These are phyloP conservation scores for Allolobophora icterica DNA, from an alignment of 2,888 invertebrate species.

Conservation along the genomic window DNA sequence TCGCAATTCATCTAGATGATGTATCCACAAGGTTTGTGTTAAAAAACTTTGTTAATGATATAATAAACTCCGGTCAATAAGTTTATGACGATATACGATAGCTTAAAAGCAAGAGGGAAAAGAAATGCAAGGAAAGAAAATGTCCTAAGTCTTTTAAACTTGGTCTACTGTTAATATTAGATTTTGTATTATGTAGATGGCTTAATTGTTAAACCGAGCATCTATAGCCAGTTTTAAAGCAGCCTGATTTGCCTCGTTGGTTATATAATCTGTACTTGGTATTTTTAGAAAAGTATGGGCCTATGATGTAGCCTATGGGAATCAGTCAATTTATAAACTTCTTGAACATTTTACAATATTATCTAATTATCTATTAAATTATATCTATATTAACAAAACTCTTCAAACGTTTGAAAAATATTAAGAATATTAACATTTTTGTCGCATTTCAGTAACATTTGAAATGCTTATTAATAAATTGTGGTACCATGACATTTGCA, in stretches of 20 bases:
- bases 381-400: not conserved
- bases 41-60: not conserved
- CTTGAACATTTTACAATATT: not conserved
- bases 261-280: not conserved
- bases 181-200: no score
- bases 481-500: not conserved
- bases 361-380: not conserved
- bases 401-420: not conserved
- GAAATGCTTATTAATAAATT: not conserved
- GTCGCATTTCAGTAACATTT: not conserved
- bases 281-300: not conserved
- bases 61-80: not conserved
- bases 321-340: not conserved
- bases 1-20: not conserved
- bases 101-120: not conserved
- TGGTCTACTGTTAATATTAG: no score
- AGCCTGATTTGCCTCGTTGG: not conserved
- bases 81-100: not conserved
- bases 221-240: not conserved
- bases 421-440: not conserved
- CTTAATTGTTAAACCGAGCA: not conserved
- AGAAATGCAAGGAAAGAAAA: not conserved
- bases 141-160: not conserved
- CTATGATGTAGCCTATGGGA: no score
- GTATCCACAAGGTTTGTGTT: constrained; percentile 12